phyloP scores from a whole-genome alignment of 2,113 vertebrate species.

The Oryzias woworae region DNA sequence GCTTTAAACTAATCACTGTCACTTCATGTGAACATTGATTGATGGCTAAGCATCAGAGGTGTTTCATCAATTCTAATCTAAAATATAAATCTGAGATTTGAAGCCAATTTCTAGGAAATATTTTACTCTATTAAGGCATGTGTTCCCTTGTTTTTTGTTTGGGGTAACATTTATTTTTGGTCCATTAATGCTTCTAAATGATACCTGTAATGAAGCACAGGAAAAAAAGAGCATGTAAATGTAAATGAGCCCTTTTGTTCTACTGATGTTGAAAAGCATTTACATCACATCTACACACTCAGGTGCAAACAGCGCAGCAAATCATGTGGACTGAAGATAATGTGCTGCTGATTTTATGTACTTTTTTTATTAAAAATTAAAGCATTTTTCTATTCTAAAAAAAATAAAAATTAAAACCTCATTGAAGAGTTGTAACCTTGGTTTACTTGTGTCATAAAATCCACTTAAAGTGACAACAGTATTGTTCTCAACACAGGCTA shows the following conservation, averaged over 20 bases:
- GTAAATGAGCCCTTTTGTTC: no score
- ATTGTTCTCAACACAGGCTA: neutral
- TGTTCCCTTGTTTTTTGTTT: neutral
- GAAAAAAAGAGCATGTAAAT: no score
- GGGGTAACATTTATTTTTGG: no score
- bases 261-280: no score
- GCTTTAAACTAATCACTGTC: neutral
- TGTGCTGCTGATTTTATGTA: no score
- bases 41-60: neutral
- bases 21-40: neutral
- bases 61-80: neutral
- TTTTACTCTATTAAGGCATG: neutral
- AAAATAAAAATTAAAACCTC: neutral
- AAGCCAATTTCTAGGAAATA: neutral
- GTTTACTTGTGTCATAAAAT: neutral
- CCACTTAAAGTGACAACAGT: neutral
- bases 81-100: neutral
- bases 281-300: no score
- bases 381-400: no score
- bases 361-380: no score
- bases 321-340: no score
- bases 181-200: no score
- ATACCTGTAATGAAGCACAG: no score
- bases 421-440: neutral
- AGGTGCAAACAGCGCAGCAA: no score